A percentile compares a stretch with the other conserved stretches of the same genome.
These are phyloP conservation scores for Caenorhabditis latens DNA, from an alignment of 1,140 invertebrate genomes.

Conservation along the genomic window DNA sequence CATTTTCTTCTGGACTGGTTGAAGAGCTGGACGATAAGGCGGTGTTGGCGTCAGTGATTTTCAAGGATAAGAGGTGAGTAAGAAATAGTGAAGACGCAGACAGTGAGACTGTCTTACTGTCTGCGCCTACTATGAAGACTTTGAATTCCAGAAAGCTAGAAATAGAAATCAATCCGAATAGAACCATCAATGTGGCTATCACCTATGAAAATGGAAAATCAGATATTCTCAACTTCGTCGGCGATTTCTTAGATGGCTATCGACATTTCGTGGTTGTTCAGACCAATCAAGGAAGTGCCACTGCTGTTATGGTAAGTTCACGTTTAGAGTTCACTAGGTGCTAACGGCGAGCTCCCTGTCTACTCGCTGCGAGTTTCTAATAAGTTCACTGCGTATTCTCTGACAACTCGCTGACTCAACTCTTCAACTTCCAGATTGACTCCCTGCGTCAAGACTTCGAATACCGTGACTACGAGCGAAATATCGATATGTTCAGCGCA, in stretches of 20 bases:
- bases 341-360: no score
- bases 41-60: background rate
- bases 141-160: slow-evolving; percentile 55
- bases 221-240: slow-evolving; percentile 48
- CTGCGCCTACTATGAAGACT: no score
- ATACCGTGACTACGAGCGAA: background rate
- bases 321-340: background rate
- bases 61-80: slow-evolving; percentile 21
- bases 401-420: no score
- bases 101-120: no score
- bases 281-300: slow-evolving; percentile 24
- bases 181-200: slow-evolving; percentile 52
- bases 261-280: slow-evolving; percentile 55
- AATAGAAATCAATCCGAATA: slow-evolving; percentile 56
- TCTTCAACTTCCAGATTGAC: background rate
- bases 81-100: background rate
- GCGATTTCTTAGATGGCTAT: slow-evolving; percentile 52
- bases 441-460: slow-evolving; percentile 32
- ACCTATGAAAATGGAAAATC: slow-evolving; percentile 52
- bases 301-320: slow-evolving; percentile 13
- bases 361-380: no score
- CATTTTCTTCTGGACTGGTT: background rate
- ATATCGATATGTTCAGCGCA: slow-evolving; percentile 35
- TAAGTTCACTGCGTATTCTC: no score
- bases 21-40: slow-evolving; percentile 5